Evolutionary conservation across 2,888 invertebrate species (phyloP), one percentile per base, ranked within the genome.

Genomic region (Pimpla rufipes): DNA sequence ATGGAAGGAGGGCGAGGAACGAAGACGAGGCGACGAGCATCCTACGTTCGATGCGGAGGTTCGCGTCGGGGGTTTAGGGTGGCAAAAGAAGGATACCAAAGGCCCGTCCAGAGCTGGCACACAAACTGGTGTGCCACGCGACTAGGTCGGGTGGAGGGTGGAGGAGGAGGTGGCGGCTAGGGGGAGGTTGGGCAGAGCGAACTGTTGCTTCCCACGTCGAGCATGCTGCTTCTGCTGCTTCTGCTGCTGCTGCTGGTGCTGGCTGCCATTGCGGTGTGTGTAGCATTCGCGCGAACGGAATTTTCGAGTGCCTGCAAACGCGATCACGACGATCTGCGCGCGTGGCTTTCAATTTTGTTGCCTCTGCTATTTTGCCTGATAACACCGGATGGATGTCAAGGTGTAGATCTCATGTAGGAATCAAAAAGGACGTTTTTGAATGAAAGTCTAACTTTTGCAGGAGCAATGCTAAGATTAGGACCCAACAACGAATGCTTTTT

Each of bases 161-260:
- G 75, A 52, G 21, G 78, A 59, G 73, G 62, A 70, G 59, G 52
- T 71, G 57, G 50, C 29, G 29, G 5, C n/a, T n/a, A 29, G 29
- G 85, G 80, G 81, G 78, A 70, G 80, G 86, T 78, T 75, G 82
- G 80, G 87, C 82, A 87, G 88, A 91, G 87, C 92, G 92, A 92
- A 92, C 92, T 92, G 92, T 92, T 92, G 92, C 92, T 92, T 92
- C 92, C 87, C 73, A 88, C 87, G 89, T 90, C 29, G 90, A 90
- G 85, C 85, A 82, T 79, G 83, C 81, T 81, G 59, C n/a, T n/a
- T n/a, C n/a, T n/a, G n/a, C n/a, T n/a, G n/a, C n/a, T n/a, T n/a
- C n/a, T n/a, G n/a, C n/a, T n/a, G n/a, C n/a, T n/a, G n/a, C n/a
- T n/a, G n/a, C n/a, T n/a, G n/a, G n/a, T n/a, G n/a, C 29, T 29